Base-by-base conservation (phyloP, 2,888 invertebrate species). In the Himalopsyche tibetana region DNA sequence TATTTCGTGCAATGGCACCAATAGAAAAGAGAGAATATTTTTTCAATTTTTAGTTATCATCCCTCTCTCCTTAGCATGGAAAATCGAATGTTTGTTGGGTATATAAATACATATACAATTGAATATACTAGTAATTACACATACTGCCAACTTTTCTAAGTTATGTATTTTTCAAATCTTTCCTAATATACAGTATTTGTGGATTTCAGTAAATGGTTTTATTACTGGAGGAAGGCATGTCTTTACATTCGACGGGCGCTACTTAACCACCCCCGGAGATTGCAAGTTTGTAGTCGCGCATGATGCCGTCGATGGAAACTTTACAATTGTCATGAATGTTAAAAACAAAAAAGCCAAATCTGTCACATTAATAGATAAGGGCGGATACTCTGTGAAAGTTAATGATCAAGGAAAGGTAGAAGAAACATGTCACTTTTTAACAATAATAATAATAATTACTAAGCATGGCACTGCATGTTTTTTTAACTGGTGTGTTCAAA, bases 231-330 rank as follows among this genome's bases (percentile, higher is more conserved):
- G 96, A 1, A 96, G 97, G 90, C 96, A 98, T 92, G 94, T 97
- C 91, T 96, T 97, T 92, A 98, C 97, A 0, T 98, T 98, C 91
- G 98, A 98, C 91, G 96, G 96, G 0, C 95, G 95, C 89, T 96
- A 97, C 90, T 92, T 96, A 89, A 95, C 96, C 8, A 96, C 97
- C 94, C 95, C 95, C 0, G 98, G 97, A 63, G 94, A 93, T 82
- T 98, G 98, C 93, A 96, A 95, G 90, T 98, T 98, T 91, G 92
- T 98, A 0, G 92, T 98, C 9, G 96, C 96, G 0, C 96, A 97
- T 89, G 98, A 99, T 91, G 95, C 96, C 90, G 94, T 95, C 19
- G 96, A 98, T 91, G 95, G 97, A 88, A 97, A 98, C 93, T 98
- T 99, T 93, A 96, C 96, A 0, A 93, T 98, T 9, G 93, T 96